Evolutionary conservation across 1,140 invertebrate species (phyloP), one percentile per base, ranked within the genome.

Genomic region (Daktulosphaira vitifoliae): DNA sequence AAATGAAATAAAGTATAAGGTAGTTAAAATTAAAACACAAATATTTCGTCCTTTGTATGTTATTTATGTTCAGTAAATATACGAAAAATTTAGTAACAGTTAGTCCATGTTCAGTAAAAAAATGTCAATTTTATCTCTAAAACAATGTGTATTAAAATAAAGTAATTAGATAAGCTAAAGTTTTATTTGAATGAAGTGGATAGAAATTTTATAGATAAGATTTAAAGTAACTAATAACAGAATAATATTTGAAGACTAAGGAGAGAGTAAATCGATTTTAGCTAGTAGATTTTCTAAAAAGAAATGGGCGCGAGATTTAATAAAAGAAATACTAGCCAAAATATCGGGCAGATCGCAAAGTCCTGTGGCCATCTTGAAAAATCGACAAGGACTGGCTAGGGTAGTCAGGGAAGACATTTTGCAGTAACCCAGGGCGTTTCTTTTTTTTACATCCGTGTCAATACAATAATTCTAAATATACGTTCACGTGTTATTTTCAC

Each of bases 291-390:
- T 62, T 25, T 44, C n/a, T 20, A 56, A 56, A 56, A 56, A 20
- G 25, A 18, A 13, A n/a, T 26, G 23, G 22, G 6, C n/a, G 42
- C 1, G 9, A 11, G 29, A 59, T 33, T 44, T 9, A 29, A 42
- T n/a, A 44, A 59, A 46, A 46, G 56, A 33, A 62, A 62, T 62
- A 62, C 56, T 62, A 62, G 56, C 56, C 56, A 62, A 62, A 33
- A 62, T 62, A 39, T 62, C 56, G 42, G 56, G 56, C 44, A 62
- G 56, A 62, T 62, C 56, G 42, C 56, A 62, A 29, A 62, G 20
- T 62, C 56, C 56, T 3, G 29, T 39, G 25, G 42, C 56, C 56
- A 62, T 62, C 56, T 62, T 62, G 56, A 62, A 62, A 62, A 62
- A 62, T 25, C 44, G 25, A 62, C 56, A 62, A 42, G 56, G 56